Conservation (phyloP, 1,140 invertebrate species). For the Oreohelix idahoensis region DNA sequence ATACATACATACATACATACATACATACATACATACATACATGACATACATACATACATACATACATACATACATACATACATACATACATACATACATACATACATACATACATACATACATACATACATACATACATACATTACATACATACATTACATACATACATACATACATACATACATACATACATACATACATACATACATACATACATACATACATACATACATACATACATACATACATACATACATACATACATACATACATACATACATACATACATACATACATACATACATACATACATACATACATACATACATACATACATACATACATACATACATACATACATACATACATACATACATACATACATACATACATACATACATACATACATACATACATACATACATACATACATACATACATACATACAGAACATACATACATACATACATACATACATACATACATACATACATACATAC, state of each 20-base stretch:
- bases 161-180: conserved; percentile 25
- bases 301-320: not conserved
- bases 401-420: conserved; percentile 37
- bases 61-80: conserved; percentile 39
- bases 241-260: not conserved
- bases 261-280: conserved; percentile 27
- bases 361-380: not conserved
- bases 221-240: not conserved
- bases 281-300: conserved; percentile 30
- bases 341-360: not conserved
- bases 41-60: too few species aligned
- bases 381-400: conserved; percentile 1
- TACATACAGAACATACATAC: too few species aligned
- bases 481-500: too few species aligned
- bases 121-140: conserved; percentile 37
- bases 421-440: conserved; percentile 37
- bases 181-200: not conserved
- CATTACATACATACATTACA: too few species aligned
- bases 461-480: conserved; percentile 28
- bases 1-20: too few species aligned
- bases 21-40: too few species aligned
- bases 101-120: conserved; percentile 39
- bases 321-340: conserved; percentile 10
- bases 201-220: not conserved
- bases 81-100: conserved; percentile 39